Conservation (phyloP, 1,140 invertebrate species). For the Drosophila ficusphila region DNA sequence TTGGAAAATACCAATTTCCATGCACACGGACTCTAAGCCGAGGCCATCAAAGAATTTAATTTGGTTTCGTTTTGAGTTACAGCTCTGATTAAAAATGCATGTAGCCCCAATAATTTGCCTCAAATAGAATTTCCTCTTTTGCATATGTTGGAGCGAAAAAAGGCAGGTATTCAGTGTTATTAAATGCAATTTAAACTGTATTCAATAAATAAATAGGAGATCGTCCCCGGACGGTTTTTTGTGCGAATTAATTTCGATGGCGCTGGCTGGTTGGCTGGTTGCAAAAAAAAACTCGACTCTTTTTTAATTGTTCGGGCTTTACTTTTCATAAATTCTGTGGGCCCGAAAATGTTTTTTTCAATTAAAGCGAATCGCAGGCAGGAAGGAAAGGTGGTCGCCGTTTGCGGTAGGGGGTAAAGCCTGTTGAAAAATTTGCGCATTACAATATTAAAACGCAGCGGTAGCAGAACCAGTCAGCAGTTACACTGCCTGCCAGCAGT, state of each 20-base stretch:
- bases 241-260: slow-evolving; percentile 43
- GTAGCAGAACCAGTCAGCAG: slow-evolving; percentile 49
- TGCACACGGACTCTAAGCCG: slow-evolving; percentile 7
- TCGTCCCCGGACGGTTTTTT: slow-evolving; percentile 19
- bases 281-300: slow-evolving; percentile 39
- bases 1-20: slow-evolving; percentile 24
- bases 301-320: slow-evolving; percentile 59
- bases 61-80: slow-evolving; percentile 32
- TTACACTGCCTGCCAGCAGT: slow-evolving; percentile 62
- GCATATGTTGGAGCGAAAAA: neutral
- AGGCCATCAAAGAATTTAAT: slow-evolving; percentile 24
- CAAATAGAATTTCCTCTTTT: slow-evolving; percentile 10
- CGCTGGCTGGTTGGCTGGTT: too few species aligned
- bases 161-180: slow-evolving; percentile 42
- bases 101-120: slow-evolving; percentile 29
- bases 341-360: slow-evolving; percentile 60
- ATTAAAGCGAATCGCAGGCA: slow-evolving; percentile 53
- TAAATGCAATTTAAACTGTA: slow-evolving; percentile 76
- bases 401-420: slow-evolving; percentile 15
- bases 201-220: slow-evolving; percentile 68
- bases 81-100: slow-evolving; percentile 33
- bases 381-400: slow-evolving; percentile 6
- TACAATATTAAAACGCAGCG: slow-evolving; percentile 77
- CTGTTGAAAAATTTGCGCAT: slow-evolving; percentile 70
- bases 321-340: slow-evolving; percentile 51